Conservation (phyloP, 2,797 vertebrate species). For the Pseudochaenichthys georgianus region DNA sequence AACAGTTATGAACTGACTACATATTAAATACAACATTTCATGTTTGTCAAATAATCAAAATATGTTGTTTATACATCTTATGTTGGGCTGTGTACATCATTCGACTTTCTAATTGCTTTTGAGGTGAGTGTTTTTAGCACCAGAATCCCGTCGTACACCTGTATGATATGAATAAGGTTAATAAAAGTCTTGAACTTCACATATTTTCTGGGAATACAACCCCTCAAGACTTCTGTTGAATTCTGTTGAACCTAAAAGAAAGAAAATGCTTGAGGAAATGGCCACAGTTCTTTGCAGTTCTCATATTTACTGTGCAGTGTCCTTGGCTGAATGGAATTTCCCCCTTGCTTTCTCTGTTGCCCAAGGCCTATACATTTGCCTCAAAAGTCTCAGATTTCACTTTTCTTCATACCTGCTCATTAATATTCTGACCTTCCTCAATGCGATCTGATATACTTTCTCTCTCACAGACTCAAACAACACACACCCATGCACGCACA, state of each 20-base stretch:
- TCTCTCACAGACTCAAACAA: constrained; percentile 32
- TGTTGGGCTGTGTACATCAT: constrained; percentile 2
- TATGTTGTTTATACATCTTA: background rate
- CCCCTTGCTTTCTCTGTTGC: constrained; percentile 7
- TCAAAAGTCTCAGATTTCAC: constrained; percentile 34
- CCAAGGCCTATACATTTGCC: constrained; percentile 10
- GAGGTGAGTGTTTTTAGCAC: constrained; percentile 10
- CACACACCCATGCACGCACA: constrained; percentile 38
- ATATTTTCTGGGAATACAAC: background rate
- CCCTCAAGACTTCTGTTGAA: constrained; percentile 5
- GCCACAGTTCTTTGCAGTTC: constrained; percentile 11
- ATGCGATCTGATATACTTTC: background rate
- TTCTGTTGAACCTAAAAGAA: background rate
- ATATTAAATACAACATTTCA: constrained; percentile 3
- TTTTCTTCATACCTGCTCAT: constrained; percentile 41
- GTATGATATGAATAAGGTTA: constrained; percentile 6
- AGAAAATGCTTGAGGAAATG: background rate
- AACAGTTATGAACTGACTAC: background rate
- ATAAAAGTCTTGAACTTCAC: constrained; percentile 9
- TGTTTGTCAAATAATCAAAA: constrained; percentile 1
- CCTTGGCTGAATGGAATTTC: constrained; percentile 40
- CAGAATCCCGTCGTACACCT: background rate
- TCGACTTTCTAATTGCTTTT: background rate
- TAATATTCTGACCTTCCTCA: constrained; percentile 43
- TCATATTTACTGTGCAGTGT: constrained; percentile 14